phyloP scores from a whole-genome alignment of 1,140 invertebrate species.

The Prorops nasuta region DNA sequence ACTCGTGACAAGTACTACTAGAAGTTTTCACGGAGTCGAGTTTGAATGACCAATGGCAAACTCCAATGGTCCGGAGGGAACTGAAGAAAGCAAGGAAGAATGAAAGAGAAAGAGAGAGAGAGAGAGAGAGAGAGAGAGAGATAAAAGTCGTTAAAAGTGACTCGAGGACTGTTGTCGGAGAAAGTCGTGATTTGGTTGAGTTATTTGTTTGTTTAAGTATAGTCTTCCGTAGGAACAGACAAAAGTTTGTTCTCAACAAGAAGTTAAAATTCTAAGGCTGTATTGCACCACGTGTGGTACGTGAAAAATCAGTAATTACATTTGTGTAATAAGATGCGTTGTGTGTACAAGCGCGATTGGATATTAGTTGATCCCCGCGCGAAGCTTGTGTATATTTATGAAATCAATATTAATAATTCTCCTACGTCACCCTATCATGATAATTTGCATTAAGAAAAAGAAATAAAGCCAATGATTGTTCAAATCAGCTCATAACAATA shows the following conservation, averaged over 20 bases:
- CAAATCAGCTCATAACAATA: too few relatives aligned
- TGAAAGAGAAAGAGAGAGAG: too few relatives aligned
- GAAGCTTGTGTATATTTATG: slow-evolving; percentile 3
- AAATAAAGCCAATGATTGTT: too few relatives aligned
- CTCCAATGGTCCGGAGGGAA: too few relatives aligned
- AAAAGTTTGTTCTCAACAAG: slow-evolving; percentile 18
- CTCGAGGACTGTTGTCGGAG: too few relatives aligned
- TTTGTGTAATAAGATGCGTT: slow-evolving; percentile 45
- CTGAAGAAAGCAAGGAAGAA: slow-evolving; percentile 2
- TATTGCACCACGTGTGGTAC: slow-evolving; percentile 51
- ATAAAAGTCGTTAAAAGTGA: too few relatives aligned
- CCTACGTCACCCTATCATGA: not conserved
- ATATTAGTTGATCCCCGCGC: not conserved
- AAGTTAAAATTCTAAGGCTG: slow-evolving; percentile 38
- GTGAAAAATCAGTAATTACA: slow-evolving; percentile 53
- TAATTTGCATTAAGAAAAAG: not conserved
- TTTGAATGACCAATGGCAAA: too few relatives aligned
- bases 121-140: too few relatives aligned
- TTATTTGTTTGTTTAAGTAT: too few relatives aligned
- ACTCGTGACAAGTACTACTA: slow-evolving; percentile 56
- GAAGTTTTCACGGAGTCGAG: slow-evolving; percentile 11
- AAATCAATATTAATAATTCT: slow-evolving; percentile 5
- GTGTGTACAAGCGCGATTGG: slow-evolving; percentile 7
- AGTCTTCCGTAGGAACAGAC: too few relatives aligned
- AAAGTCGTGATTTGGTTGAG: too few relatives aligned